Percentiles rank a stretch among this genome's conserved stretches.
These are phyloP conservation scores for Patella caerulea DNA, from an alignment of 2,888 invertebrate species.

Conservation along the genomic window DNA sequence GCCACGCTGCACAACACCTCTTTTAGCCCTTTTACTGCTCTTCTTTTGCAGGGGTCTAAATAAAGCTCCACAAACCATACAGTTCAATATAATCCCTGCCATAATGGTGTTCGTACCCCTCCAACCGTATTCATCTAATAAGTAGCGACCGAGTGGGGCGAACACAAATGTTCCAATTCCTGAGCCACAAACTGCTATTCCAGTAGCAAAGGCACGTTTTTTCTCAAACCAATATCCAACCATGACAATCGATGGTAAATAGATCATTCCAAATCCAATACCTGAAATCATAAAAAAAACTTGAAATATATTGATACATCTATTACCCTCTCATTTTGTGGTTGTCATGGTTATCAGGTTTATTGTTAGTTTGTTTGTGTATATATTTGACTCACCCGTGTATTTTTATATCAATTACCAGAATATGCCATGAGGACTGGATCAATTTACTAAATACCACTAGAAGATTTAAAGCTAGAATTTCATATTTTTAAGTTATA, in stretches of 20 bases:
- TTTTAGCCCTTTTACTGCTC: constrained; percentile 28
- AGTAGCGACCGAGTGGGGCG: constrained; percentile 77
- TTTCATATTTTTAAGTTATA: no score
- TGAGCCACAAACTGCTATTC: constrained; percentile 94
- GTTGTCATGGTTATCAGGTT: no score
- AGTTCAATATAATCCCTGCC: constrained; percentile 84
- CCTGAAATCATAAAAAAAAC: constrained; percentile 43
- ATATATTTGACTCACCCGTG: no score
- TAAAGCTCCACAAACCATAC: constrained; percentile 83
- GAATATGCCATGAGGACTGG: no score
- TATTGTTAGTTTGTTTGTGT: no score
- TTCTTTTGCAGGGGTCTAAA: constrained; percentile 83
- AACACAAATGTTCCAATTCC: constrained; percentile 92
- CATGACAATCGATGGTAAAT: constrained; percentile 93
- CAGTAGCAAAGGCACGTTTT: constrained; percentile 94
- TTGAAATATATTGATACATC: no score
- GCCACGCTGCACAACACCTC: constrained; percentile 42
- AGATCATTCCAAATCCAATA: constrained; percentile 92
- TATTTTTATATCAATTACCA: no score
- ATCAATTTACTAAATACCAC: no score
- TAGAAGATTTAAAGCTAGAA: not conserved
- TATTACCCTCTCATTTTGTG: no score
- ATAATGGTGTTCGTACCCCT: constrained; percentile 82
- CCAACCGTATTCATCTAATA: constrained; percentile 76
- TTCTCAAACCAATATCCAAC: constrained; percentile 98